Evolutionary conservation across 2,113 vertebrate genomes (phyloP), one percentile per base, ranked within the genome.

Genomic region (Glaucomys volans): DNA sequence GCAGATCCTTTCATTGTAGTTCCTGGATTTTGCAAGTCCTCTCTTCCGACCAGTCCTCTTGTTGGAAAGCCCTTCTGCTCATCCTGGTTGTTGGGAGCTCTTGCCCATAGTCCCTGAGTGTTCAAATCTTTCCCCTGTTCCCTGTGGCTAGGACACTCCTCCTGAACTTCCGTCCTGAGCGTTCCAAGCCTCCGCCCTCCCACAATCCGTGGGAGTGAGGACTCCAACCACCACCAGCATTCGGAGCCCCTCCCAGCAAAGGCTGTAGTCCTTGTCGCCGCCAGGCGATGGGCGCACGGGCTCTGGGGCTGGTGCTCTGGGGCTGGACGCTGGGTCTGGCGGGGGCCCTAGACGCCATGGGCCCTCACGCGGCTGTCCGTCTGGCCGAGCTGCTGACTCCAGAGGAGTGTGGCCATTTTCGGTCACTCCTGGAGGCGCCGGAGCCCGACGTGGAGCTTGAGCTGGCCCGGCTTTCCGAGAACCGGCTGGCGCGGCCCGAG

Each of bases 331-430:
- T 72, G 83, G 44, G 5, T 28, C 95, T 54, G 0, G 75, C 71
- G 4, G 77, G 35, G 13, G 87, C 97, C 24, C 8, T 59, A 83
- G 98, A 98, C 74, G 90, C 75, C 1, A 95, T 99, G 81, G 98
- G 98, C 1, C 64, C 18, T 0, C 98, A 99, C 96, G 93, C 94
- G 47, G 96, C 98, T 47, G 64, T 79, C 62, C 98, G 98, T 62
- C 96, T 99, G 10, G 96, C 97, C 0, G 97, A 98, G 85, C 96
- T 99, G 59, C 96, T 99, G 66, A 96, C 97, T 20, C 18, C 62
- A 0, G 90, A 98, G 1, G 98, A 99, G 96, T 99, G 99, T 93
- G 85, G 2, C 11, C 97, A 85, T 35, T 98, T 99, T 12, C 96
- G 71, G 50, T 35, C 0, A 5, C 87, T 93, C 44, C 89, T 98